Evolutionary conservation across 2,113 vertebrate genomes (phyloP).

Genomic region (Gallinago jamesoni): DNA sequence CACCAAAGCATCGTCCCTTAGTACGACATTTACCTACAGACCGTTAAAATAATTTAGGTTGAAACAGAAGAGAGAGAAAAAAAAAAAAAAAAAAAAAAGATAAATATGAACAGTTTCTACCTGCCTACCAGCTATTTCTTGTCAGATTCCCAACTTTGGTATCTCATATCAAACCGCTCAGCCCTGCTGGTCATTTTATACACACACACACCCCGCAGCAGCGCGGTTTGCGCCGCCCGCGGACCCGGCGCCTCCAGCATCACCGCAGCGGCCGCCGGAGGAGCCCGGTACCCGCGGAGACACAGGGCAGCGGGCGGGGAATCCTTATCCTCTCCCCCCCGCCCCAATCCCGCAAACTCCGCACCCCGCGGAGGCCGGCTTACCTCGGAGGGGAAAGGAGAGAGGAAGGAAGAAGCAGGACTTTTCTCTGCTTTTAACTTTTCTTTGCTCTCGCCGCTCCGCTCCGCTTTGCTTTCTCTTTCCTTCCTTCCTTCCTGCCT

Average conservation of each 20-base stretch:
- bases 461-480: not conserved
- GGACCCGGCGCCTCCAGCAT: not conserved
- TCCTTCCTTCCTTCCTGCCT: not conserved
- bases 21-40: not conserved
- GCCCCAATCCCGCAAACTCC: not conserved
- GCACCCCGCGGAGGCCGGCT: not conserved
- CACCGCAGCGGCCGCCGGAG: not conserved
- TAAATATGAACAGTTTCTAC: not conserved
- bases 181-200: too few species aligned
- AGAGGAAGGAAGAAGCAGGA: not conserved
- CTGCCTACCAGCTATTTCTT: not conserved
- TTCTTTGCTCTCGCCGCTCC: not conserved
- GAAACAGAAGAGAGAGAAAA: not conserved
- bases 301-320: not conserved
- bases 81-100: too few species aligned
- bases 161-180: fast-evolving
- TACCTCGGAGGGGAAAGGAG: not conserved
- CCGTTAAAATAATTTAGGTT: not conserved
- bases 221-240: not conserved
- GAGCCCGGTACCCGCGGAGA: not conserved
- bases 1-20: not conserved
- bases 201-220: not conserved
- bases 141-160: fast-evolving
- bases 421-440: not conserved
- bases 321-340: not conserved